A percentile compares a stretch with the other conserved stretches of the same genome.
Conservation (phyloP, 2,797 vertebrate species). For the Atherinosoma microstoma region DNA sequence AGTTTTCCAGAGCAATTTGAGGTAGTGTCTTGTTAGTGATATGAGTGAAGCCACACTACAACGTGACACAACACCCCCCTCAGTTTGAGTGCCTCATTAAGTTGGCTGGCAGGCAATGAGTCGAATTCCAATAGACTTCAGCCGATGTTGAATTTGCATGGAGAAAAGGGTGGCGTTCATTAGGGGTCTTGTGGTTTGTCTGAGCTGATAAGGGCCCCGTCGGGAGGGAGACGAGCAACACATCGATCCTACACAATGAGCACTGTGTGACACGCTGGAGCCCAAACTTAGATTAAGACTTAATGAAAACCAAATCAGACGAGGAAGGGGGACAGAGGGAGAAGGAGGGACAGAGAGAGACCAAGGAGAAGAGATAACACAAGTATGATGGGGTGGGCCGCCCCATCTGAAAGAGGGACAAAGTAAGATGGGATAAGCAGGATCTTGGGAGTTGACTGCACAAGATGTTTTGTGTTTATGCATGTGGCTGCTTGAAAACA, state of each 20-base stretch:
- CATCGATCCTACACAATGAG: conserved; percentile 79
- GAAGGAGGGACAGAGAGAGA: conserved; percentile 15
- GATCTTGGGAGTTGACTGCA: conserved; percentile 9
- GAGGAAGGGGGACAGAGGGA: conserved; percentile 30
- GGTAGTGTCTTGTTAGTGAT: conserved; percentile 31
- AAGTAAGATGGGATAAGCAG: conserved; percentile 37
- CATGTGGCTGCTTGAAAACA: conserved; percentile 8
- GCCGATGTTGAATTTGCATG: conserved; percentile 68
- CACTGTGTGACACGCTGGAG: conserved; percentile 64
- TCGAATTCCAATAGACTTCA: conserved; percentile 49
- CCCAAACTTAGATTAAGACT: conserved; percentile 75
- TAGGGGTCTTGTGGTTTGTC: conserved; percentile 71
- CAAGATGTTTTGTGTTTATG: not conserved
- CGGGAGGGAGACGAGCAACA: conserved; percentile 55
- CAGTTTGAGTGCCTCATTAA: conserved; percentile 23
- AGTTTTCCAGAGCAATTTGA: conserved; percentile 17
- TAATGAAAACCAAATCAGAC: conserved; percentile 80
- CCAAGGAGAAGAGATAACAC: conserved; percentile 47
- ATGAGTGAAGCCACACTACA: conserved; percentile 17
- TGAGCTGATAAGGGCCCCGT: conserved; percentile 72
- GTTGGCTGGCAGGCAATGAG: conserved; percentile 39
- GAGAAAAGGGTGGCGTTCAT: conserved; percentile 68
- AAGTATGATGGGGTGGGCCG: conserved; percentile 30
- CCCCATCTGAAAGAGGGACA: conserved; percentile 39
- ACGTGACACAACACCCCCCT: conserved; percentile 15